Evolutionary conservation across 2,888 invertebrate species (phyloP), one percentile per base, ranked within the genome.

Genomic region (Hyposoter didymator): DNA sequence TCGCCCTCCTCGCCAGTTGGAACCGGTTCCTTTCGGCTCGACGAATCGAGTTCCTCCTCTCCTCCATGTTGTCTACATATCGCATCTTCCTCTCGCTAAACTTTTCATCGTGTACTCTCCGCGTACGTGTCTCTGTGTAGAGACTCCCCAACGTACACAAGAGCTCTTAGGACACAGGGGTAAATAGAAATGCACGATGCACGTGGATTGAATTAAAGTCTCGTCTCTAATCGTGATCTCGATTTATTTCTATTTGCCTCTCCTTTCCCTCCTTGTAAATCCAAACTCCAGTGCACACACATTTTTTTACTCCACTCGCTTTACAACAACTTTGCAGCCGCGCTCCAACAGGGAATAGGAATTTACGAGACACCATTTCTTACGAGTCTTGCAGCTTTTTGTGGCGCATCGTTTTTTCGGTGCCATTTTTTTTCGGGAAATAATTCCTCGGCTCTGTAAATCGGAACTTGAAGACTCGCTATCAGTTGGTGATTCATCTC

Each of bases 191-290:
- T 49, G 73, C 72, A 49, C 72, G 59, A 62, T 78, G 66, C 82
- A 79, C 78, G 82, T 70, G 90, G 87, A 88, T 89, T 89, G 89
- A 90, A 90, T 90, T 90, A 88, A 89, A 88, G 80, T 74, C 82
- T 80, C 66, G 78, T 73, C 74, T 84, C 81, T 84, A 90, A 90
- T 89, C 88, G 83, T 73, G 59, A 89, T 89, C 89, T 84, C 87
- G 78, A 87, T 86, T 72, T 55, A 49, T 32, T 74, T 35, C 1
- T 12, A 49, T 52, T 49, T 39, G 22, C 49, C 17, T 43, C 74
- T 43, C 78, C 22, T 14, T 52, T 64, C 52, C 75, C 52, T 10
- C 45, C 73, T 22, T 19, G 39, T 47, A 73, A 72, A 78, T 78
- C 64, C 43, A 83, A 66, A 78, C 39, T 52, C 28, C 45, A 55